phyloP scores from a whole-genome alignment of 2,797 vertebrate genomes.

The Odontamblyopus rebecca region DNA sequence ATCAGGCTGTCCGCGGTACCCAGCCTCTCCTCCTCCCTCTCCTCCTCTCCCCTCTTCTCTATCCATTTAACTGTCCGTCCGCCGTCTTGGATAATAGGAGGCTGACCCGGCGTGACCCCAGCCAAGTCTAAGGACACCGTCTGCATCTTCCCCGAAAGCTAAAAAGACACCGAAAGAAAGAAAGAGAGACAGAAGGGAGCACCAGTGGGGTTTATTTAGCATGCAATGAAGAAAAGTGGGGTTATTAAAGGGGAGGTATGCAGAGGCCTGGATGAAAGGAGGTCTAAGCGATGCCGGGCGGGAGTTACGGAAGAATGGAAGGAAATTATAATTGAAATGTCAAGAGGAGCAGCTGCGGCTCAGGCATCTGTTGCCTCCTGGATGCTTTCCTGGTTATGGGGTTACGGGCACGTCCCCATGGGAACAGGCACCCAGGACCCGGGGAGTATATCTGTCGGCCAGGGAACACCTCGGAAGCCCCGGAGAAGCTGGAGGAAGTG shows the following conservation, averaged over 20 bases:
- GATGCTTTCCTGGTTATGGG: no score
- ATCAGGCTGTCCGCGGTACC: slow-evolving; percentile 33
- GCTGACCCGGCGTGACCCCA: slow-evolving; percentile 20
- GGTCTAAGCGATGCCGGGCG: neutral
- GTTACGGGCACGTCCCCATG: no score
- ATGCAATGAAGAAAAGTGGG: neutral
- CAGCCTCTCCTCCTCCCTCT: slow-evolving; percentile 36
- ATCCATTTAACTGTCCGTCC: slow-evolving; percentile 53
- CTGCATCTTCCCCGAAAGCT: neutral
- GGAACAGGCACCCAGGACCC: no score
- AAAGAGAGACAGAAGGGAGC: neutral
- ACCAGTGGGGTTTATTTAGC: neutral
- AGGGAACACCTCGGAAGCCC: no score
- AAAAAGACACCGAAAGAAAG: neutral
- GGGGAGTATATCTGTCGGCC: no score
- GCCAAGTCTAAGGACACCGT: slow-evolving; percentile 10
- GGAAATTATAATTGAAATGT: neutral
- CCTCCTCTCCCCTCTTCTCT: slow-evolving; percentile 21
- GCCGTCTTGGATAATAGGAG: slow-evolving; percentile 33
- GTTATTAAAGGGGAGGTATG: neutral
- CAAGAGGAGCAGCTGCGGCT: no score
- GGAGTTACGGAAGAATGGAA: neutral
- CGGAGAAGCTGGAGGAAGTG: no score
- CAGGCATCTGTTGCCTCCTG: no score
- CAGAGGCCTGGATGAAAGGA: neutral